A percentile compares a stretch with the other conserved stretches of the same genome.
phyloP scores from a whole-genome alignment of 2,797 vertebrate genomes.

The Meda fulgida region DNA sequence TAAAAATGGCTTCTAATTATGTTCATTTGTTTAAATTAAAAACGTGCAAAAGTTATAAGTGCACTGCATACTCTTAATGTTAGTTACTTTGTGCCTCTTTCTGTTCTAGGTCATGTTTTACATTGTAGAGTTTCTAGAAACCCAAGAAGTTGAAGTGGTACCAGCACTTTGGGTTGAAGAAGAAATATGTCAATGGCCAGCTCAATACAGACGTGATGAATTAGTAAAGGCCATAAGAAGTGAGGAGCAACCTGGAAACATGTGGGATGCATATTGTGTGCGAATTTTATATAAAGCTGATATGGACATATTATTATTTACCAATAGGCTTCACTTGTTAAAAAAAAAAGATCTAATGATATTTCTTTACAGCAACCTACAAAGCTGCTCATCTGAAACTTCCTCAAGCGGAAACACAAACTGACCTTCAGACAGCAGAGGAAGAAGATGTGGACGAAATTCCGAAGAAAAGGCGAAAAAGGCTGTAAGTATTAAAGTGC shows the following conservation, averaged over 20 bases:
- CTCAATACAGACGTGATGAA: neutral
- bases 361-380: conserved; percentile 10
- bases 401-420: conserved; percentile 1
- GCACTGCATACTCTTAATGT: too few relatives aligned
- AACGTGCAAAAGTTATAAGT: too few relatives aligned
- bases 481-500: neutral
- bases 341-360: too few relatives aligned
- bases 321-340: too few relatives aligned
- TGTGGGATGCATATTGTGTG: neutral
- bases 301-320: neutral
- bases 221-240: neutral
- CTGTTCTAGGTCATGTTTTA: conserved; percentile 16
- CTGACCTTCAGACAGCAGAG: conserved; percentile 8
- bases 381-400: neutral
- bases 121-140: conserved; percentile 18
- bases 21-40: too few relatives aligned
- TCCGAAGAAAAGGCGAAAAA: neutral
- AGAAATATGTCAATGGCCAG: neutral
- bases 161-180: conserved; percentile 1
- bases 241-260: conserved; percentile 7
- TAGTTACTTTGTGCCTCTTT: neutral
- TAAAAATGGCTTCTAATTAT: too few relatives aligned
- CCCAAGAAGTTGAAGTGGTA: conserved; percentile 3
- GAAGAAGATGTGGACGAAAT: neutral
- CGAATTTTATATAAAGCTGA: conserved; percentile 11